Evolutionary conservation across 2,888 invertebrate species (phyloP).

Genomic region (Myathropa florea): DNA sequence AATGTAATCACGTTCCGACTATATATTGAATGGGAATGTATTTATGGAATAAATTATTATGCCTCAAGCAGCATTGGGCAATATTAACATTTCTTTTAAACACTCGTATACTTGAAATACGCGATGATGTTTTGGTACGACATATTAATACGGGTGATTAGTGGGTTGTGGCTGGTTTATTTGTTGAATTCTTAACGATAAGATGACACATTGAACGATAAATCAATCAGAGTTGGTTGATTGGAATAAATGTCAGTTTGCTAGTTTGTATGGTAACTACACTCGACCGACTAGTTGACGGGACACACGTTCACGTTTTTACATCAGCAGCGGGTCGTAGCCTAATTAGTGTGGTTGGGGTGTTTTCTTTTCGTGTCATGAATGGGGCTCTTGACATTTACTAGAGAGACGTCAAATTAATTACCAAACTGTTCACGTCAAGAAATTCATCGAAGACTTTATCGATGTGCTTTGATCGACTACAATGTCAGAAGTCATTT

Average conservation of each 20-base stretch:
- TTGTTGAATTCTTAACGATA: slow-evolving; percentile 35
- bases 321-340: not conserved
- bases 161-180: slow-evolving; percentile 36
- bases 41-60: slow-evolving; percentile 54
- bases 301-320: not conserved
- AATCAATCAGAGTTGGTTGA: slow-evolving; percentile 22
- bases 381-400: not conserved
- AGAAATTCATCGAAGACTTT: not conserved
- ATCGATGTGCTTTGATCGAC: not conserved
- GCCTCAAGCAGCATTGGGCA: not conserved
- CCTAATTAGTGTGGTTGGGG: not conserved
- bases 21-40: slow-evolving; percentile 54
- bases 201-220: slow-evolving; percentile 47
- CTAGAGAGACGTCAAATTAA: not conserved
- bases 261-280: not conserved
- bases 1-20: slow-evolving; percentile 62
- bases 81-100: slow-evolving; percentile 38
- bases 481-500: not conserved
- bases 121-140: slow-evolving; percentile 56
- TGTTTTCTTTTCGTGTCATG: not conserved
- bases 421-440: not conserved
- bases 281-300: not conserved
- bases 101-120: slow-evolving; percentile 32
- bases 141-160: slow-evolving; percentile 65
- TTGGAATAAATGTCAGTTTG: not conserved